A percentile compares a stretch with the other conserved stretches of the same genome.
Conservation (phyloP, 2,888 invertebrate genomes). For the Macaria notata region DNA sequence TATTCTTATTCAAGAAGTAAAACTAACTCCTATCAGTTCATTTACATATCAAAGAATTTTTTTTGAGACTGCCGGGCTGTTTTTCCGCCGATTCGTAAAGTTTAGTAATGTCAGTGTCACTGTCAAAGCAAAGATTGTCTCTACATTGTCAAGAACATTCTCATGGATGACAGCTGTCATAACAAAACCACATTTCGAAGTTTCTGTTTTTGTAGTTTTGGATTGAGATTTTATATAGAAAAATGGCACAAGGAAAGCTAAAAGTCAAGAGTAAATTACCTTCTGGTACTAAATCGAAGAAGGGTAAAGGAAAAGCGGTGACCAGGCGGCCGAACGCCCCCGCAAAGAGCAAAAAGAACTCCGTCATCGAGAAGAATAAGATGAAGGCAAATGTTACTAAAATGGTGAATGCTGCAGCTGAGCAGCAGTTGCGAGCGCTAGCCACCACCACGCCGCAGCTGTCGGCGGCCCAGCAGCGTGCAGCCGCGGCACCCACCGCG, state of each 20-base stretch:
- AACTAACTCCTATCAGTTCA: no score
- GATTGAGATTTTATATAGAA: no score
- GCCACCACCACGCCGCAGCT: conserved; percentile 78
- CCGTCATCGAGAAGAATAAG: conserved; percentile 82
- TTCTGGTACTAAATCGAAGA: conserved; percentile 76
- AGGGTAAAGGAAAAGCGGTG: conserved; percentile 75
- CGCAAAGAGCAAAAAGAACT: conserved; percentile 82
- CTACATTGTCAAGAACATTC: no score
- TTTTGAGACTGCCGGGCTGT: no score
- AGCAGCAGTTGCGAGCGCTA: conserved; percentile 84
- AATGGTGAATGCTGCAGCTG: conserved; percentile 86
- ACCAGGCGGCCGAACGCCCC: conserved; percentile 85
- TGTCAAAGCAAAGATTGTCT: no score
- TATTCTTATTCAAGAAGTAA: no score
- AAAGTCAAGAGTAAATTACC: conserved; percentile 86
- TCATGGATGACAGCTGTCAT: not conserved
- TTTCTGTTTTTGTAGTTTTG: not conserved
- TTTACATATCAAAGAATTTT: no score
- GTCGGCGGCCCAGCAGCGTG: conserved; percentile 73
- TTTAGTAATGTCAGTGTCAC: no score
- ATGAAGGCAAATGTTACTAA: conserved; percentile 86
- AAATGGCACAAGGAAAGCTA: conserved; percentile 87
- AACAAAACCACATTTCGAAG: not conserved
- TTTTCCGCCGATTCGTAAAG: no score
- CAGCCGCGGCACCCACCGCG: conserved; percentile 69